Evolutionary conservation across 2,888 invertebrate species (phyloP).

Genomic region (Shargacucullia verbasci): DNA sequence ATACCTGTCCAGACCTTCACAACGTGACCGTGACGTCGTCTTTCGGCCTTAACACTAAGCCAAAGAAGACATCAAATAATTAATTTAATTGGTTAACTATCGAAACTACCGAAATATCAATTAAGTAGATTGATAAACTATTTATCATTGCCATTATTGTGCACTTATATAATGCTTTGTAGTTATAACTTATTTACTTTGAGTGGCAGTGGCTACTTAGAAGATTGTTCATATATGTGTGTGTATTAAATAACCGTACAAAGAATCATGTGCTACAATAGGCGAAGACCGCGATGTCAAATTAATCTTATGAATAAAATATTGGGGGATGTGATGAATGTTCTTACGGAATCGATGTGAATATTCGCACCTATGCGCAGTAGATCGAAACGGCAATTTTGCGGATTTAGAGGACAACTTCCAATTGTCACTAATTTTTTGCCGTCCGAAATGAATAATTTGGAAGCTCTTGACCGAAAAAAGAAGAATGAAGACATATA

Average conservation of each 20-base stretch:
- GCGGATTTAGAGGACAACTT: no score
- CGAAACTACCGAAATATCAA: conserved; percentile 38
- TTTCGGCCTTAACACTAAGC: conserved; percentile 3
- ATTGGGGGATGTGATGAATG: no score
- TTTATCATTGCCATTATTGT: conserved; percentile 29
- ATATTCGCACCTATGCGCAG: no score
- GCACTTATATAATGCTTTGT: conserved; percentile 13
- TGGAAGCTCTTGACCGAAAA: no score
- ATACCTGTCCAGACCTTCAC: background rate
- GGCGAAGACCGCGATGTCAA: background rate
- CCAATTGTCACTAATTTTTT: no score
- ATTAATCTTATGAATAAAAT: background rate
- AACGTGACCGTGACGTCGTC: conserved; percentile 4
- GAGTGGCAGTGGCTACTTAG: background rate
- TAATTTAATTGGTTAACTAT: conserved; percentile 46
- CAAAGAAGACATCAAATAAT: conserved; percentile 30
- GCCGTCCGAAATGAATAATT: no score
- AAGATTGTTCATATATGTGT: no score
- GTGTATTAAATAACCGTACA: no score
- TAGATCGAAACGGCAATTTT: background rate
- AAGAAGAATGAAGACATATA: no score
- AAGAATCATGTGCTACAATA: background rate
- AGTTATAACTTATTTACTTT: conserved; percentile 13
- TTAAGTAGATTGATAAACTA: conserved; percentile 50
- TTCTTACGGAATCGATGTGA: no score